Percentiles rank a stretch among this genome's conserved stretches.
These are phyloP conservation scores for Aurelia coerulea DNA, from an alignment of 30 jellyfish, hydroid and myxozoan genomes.

Conservation along the genomic window DNA sequence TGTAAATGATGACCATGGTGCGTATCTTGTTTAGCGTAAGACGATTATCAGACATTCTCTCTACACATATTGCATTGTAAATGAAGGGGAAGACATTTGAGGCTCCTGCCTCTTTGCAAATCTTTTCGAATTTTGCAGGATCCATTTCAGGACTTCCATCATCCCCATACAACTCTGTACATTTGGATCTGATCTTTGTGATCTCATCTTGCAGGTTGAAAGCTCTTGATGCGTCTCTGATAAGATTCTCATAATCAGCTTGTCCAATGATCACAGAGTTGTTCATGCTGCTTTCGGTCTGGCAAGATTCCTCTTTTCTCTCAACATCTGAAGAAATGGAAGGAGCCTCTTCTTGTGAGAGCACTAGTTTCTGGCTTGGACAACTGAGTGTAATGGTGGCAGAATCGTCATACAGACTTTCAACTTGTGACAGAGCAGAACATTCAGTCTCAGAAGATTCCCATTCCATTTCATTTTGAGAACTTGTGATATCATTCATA, in stretches of 20 bases:
- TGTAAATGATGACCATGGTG: conserved; percentile 1
- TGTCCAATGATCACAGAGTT: not conserved
- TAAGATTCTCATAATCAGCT: conserved; percentile 9
- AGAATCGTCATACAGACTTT: not conserved
- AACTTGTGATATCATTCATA: not conserved
- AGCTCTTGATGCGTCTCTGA: conserved; percentile 9
- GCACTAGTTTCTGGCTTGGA: conserved; percentile 1
- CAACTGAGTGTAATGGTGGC: not conserved
- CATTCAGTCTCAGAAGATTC: conserved; percentile 24
- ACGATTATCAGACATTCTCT: conserved; percentile 30
- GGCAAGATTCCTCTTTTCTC: not conserved
- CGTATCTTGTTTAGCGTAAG: conserved; percentile 12
- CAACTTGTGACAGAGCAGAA: not conserved
- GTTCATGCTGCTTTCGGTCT: not conserved
- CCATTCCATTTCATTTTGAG: conserved; percentile 55
- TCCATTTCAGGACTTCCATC: conserved; percentile 57
- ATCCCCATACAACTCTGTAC: conserved; percentile 39
- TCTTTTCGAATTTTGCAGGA: conserved; percentile 24
- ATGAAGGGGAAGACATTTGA: conserved; percentile 18
- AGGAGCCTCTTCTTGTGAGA: too few relatives aligned
- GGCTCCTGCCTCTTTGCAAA: conserved; percentile 32
- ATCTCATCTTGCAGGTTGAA: conserved; percentile 19
- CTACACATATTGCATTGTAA: conserved; percentile 21
- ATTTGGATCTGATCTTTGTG: conserved; percentile 16
- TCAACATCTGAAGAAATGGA: too few relatives aligned